A percentile compares a stretch with the other conserved stretches of the same genome.
Evolutionary conservation across 2,888 invertebrate species (phyloP).

Genomic region (Scotopteryx bipunctaria): DNA sequence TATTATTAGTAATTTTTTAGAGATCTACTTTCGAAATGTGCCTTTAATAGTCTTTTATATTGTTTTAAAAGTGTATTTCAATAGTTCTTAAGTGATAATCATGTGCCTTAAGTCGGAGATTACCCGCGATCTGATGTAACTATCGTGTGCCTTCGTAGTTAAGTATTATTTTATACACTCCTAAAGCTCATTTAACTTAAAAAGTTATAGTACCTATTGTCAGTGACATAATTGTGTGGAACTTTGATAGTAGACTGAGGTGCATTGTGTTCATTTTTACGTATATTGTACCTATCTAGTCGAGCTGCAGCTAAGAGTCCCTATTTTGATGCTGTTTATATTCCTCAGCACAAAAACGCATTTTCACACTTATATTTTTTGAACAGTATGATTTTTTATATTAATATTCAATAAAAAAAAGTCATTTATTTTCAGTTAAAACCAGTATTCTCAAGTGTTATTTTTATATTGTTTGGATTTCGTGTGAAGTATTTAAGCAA

Average conservation of each 20-base stretch:
- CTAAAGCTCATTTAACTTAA: slow-evolving; percentile 38
- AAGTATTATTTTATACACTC: slow-evolving; percentile 39
- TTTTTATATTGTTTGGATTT: slow-evolving; percentile 41
- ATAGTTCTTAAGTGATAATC: slow-evolving; percentile 48
- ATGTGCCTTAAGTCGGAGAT: slow-evolving; percentile 74
- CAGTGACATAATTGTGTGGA: slow-evolving; percentile 25
- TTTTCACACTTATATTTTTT: slow-evolving; percentile 18
- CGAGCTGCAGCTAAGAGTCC: slow-evolving; percentile 55
- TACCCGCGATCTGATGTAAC: slow-evolving; percentile 67
- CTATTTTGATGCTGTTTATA: slow-evolving; percentile 39
- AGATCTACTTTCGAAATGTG: slow-evolving; percentile 38
- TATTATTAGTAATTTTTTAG: slow-evolving; percentile 43
- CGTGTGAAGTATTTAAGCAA: slow-evolving; percentile 33
- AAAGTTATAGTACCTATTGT: slow-evolving; percentile 33
- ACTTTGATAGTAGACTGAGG: slow-evolving; percentile 20
- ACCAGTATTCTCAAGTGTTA: slow-evolving; percentile 24
- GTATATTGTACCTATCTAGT: slow-evolving; percentile 53
- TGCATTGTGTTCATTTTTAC: slow-evolving; percentile 41
- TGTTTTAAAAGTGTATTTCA: slow-evolving; percentile 32
- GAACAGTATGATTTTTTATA: background rate
- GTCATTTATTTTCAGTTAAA: slow-evolving; percentile 2
- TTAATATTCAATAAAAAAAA: background rate
- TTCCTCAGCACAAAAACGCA: slow-evolving; percentile 44
- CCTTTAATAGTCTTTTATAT: slow-evolving; percentile 32
- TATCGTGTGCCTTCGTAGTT: slow-evolving; percentile 63